Evolutionary conservation across 1,140 invertebrate genomes (phyloP), one percentile per base, ranked within the genome.

Genomic region (Diabrotica undecimpunctata): DNA sequence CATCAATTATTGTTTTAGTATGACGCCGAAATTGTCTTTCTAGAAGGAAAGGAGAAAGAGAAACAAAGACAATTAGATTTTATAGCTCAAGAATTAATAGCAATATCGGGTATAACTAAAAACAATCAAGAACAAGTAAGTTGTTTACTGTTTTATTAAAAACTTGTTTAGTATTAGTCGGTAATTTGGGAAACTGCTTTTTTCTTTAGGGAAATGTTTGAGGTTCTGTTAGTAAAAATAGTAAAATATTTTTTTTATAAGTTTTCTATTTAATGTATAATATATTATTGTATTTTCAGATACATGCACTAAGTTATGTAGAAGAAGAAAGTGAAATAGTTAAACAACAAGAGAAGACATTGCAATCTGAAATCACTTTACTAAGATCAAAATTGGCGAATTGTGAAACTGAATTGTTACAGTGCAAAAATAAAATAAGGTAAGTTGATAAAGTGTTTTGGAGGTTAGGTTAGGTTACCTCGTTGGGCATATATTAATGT

Each of bases 251-350:
- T 25, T 25, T 25, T 25, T 25, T 1, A 25, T 4, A 25, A 25
- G 25, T 25, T 25, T 25, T 1, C 25, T 6, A 46, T 46, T 46
- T 46, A n/a, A n/a, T 46, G 41, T 46, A 25, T 25, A 25, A 25
- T 25, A 25, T 25, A 25, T 25, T 25, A 25, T 25, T 25, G 5
- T 60, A 52, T 66, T 74, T 78, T 13, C 68, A 91, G 88, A 82
- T 91, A 10, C 90, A 88, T 82, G 85, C 89, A 61, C 78, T 92
- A 62, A 86, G 85, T 58, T 90, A 92, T 71, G 85, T 93, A 6
- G 92, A 95, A 79, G 91, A 94, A 74, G 93, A 95, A 79, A 88
- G 86, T 74, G 93, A 96, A 79, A 84, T 95, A 72, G 88, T 91
- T n/a, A 87, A 89, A 72, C 90, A 95, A 71, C 90, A 93, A 77